phyloP scores from a whole-genome alignment of 2,113 vertebrate species.

The Brienomyrus brachyistius region DNA sequence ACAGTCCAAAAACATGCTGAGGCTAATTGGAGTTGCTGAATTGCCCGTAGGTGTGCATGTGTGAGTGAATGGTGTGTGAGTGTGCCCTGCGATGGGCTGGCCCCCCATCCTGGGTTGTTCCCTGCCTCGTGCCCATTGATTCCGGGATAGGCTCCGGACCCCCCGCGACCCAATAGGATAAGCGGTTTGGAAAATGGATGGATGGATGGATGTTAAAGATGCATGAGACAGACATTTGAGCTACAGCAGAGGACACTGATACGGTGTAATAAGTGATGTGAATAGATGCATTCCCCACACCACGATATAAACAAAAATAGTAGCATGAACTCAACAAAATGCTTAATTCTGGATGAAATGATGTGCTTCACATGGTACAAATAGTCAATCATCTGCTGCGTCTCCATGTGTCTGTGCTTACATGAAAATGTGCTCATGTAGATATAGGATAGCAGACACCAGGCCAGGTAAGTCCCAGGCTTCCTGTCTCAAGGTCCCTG shows the following conservation, averaged over 20 bases:
- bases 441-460: constrained; percentile 54
- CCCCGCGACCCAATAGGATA: too few relatives aligned
- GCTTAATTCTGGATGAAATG: constrained; percentile 29
- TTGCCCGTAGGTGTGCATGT: too few relatives aligned
- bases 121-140: too few relatives aligned
- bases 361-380: constrained; percentile 59
- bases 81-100: too few relatives aligned
- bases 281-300: neutral
- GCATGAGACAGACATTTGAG: neutral
- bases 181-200: too few relatives aligned
- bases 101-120: too few relatives aligned
- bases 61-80: too few relatives aligned
- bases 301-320: neutral
- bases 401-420: constrained; percentile 66
- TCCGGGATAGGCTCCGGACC: too few relatives aligned
- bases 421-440: constrained; percentile 60
- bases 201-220: neutral
- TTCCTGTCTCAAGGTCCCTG: neutral
- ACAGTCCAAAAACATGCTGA: too few relatives aligned
- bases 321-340: constrained; percentile 27
- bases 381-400: constrained; percentile 57
- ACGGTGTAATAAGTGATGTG: neutral
- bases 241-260: neutral
- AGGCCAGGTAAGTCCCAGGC: neutral
- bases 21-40: too few relatives aligned